Evolutionary conservation across 1,140 invertebrate species (phyloP).

Genomic region (Drosophila kohkoa): DNA sequence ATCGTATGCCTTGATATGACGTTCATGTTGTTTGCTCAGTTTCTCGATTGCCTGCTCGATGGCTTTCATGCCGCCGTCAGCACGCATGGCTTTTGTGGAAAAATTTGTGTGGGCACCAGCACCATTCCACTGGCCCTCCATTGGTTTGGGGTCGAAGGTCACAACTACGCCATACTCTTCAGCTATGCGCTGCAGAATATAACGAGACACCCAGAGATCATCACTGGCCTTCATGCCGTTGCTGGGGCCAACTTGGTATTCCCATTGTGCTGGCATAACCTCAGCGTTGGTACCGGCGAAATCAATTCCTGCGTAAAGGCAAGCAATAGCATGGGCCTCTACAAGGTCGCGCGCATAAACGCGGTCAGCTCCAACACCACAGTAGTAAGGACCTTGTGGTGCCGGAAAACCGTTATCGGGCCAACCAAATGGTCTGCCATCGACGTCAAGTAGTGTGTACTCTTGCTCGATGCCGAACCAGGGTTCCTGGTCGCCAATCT

Average conservation of each 20-base stretch:
- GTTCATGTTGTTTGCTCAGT: constrained; percentile 91
- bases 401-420: constrained; percentile 96
- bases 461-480: constrained; percentile 98
- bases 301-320: constrained; percentile 95
- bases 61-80: constrained; percentile 90
- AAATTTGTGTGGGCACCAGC: constrained; percentile 93
- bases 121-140: constrained; percentile 95
- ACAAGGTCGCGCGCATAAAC: constrained; percentile 97
- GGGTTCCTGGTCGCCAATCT: constrained; percentile 87
- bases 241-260: constrained; percentile 89
- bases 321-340: constrained; percentile 92
- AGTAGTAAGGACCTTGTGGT: constrained; percentile 96
- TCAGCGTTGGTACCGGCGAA: constrained; percentile 96
- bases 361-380: constrained; percentile 97
- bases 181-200: constrained; percentile 92
- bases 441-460: constrained; percentile 95
- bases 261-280: constrained; percentile 94
- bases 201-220: constrained; percentile 93
- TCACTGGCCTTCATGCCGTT: constrained; percentile 93
- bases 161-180: constrained; percentile 95
- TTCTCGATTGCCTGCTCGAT: constrained; percentile 92
- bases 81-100: constrained; percentile 94
- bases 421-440: constrained; percentile 95
- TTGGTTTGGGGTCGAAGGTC: constrained; percentile 94
- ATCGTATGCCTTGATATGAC: constrained; percentile 96